phyloP scores from a whole-genome alignment of 2,797 vertebrate species.

The Percopsis omiscomaycus region DNA sequence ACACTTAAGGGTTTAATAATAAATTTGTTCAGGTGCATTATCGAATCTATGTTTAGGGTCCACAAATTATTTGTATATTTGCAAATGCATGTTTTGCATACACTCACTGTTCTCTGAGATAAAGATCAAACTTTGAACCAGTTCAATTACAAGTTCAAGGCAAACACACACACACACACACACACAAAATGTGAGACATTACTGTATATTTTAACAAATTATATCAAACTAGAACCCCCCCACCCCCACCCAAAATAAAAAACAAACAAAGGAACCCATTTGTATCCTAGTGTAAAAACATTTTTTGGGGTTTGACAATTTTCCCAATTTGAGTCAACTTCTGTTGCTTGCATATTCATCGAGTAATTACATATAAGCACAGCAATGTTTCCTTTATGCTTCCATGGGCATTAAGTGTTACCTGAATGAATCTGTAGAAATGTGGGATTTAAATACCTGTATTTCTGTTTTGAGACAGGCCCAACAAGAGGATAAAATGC shows the following conservation, averaged over 20 bases:
- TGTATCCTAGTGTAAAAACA: slow-evolving; percentile 59
- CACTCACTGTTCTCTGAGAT: slow-evolving; percentile 45
- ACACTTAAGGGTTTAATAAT: not conserved
- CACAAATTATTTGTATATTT: slow-evolving; percentile 29
- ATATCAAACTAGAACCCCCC: slow-evolving; percentile 60
- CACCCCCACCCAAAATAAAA: slow-evolving; percentile 53
- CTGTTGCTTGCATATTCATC: too few species aligned
- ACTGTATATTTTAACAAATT: slow-evolving; percentile 62
- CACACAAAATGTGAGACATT: slow-evolving; percentile 46
- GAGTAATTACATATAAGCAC: not conserved
- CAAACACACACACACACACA: slow-evolving; percentile 40
- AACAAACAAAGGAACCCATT: slow-evolving; percentile 31
- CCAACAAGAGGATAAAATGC: slow-evolving; percentile 39
- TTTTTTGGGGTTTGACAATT: slow-evolving; percentile 63
- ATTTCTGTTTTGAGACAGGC: slow-evolving; percentile 43
- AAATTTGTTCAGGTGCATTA: slow-evolving; percentile 1
- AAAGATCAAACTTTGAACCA: slow-evolving; percentile 51
- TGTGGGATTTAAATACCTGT: slow-evolving; percentile 25
- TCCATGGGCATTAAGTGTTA: slow-evolving; percentile 21
- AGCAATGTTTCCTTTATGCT: slow-evolving; percentile 17
- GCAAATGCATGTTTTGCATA: slow-evolving; percentile 35
- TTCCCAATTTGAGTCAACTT: slow-evolving; percentile 32
- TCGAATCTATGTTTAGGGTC: not conserved
- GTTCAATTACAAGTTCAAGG: slow-evolving; percentile 55
- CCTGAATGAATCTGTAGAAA: slow-evolving; percentile 40